Evolutionary conservation across 2,797 vertebrate genomes (phyloP).

Genomic region (Oreochromis mossambicus): DNA sequence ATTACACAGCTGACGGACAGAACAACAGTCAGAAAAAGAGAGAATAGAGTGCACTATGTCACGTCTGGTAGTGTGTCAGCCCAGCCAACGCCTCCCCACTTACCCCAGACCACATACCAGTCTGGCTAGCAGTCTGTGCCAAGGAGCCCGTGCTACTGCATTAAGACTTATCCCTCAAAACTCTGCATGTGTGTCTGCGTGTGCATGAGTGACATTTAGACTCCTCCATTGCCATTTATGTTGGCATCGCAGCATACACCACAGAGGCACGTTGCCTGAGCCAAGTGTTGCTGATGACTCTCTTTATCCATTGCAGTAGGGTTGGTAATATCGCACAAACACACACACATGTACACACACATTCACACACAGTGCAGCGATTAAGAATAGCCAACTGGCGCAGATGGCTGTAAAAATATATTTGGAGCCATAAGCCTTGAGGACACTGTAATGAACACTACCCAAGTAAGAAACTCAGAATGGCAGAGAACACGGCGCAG

Average conservation of each 20-base stretch:
- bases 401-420: conserved; percentile 78
- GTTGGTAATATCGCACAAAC: conserved; percentile 53
- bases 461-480: conserved; percentile 53
- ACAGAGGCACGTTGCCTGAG: conserved; percentile 50
- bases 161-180: conserved; percentile 63
- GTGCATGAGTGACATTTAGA: conserved; percentile 70
- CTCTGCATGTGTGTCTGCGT: conserved; percentile 54
- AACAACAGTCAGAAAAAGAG: conserved; percentile 49
- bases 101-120: conserved; percentile 71
- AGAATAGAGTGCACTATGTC: conserved; percentile 59
- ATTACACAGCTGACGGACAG: conserved; percentile 25
- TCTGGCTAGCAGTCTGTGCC: conserved; percentile 64
- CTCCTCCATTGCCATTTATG: conserved; percentile 68
- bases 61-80: conserved; percentile 67
- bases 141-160: conserved; percentile 59
- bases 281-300: conserved; percentile 71
- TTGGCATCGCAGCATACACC: conserved; percentile 62
- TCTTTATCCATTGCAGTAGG: conserved; percentile 65
- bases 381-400: conserved; percentile 76
- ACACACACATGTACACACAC: conserved; percentile 4
- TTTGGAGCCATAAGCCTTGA: conserved; percentile 73
- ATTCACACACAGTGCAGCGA: conserved; percentile 46
- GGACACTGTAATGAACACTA: conserved; percentile 73
- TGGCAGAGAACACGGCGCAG: conserved; percentile 19
- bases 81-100: conserved; percentile 67